These are phyloP conservation scores for Alosa sapidissima DNA, from an alignment of 2,797 vertebrate genomes.

Conservation along the genomic window DNA sequence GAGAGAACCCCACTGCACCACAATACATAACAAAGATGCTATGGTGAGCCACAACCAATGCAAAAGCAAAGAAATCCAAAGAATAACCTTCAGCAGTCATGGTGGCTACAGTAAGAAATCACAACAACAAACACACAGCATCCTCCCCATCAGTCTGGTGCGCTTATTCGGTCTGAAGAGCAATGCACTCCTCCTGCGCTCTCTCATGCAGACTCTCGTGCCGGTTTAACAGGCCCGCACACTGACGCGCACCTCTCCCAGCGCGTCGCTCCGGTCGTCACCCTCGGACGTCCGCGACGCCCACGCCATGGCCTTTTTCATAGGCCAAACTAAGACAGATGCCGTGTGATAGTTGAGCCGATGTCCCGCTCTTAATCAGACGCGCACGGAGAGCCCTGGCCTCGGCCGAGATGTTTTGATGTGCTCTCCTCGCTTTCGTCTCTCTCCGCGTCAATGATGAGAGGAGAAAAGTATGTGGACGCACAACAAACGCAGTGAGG, in stretches of 20 bases:
- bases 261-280: background rate
- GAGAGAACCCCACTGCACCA: background rate
- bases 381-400: background rate
- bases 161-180: background rate
- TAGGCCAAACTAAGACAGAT: constrained; percentile 19
- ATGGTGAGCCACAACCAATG: background rate
- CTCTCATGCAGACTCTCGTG: background rate
- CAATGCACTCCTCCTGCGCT: background rate
- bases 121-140: background rate
- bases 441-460: constrained; percentile 46
- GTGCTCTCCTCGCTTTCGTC: background rate
- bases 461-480: constrained; percentile 50
- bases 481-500: constrained; percentile 16
- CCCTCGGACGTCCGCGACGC: background rate
- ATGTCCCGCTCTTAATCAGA: constrained; percentile 14
- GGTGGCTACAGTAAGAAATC: background rate
- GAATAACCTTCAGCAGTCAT: background rate
- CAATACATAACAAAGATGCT: background rate
- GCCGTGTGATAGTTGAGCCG: background rate
- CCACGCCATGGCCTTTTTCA: background rate
- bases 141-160: background rate
- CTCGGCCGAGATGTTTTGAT: constrained; percentile 37
- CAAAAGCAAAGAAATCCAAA: background rate
- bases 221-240: background rate
- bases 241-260: background rate